Evolutionary conservation across 2,888 invertebrate genomes (phyloP).

Genomic region (Drosophila borborema): DNA sequence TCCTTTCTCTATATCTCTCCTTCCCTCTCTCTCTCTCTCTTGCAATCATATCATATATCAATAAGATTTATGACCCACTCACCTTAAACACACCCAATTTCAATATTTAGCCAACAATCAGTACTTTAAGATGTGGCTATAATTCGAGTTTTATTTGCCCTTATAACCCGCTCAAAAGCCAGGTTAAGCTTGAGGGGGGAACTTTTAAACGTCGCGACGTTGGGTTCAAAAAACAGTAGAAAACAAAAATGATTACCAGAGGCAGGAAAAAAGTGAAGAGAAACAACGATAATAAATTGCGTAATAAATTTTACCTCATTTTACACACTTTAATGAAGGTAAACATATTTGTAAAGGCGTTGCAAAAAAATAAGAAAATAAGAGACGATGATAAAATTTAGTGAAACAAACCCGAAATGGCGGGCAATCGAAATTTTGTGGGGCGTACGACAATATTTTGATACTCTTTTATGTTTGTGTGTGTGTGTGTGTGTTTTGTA

Average conservation of each 20-base stretch:
- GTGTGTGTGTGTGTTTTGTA: slow-evolving; percentile 11
- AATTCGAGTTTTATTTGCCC: slow-evolving; percentile 21
- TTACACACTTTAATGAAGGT: slow-evolving; percentile 43
- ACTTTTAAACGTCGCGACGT: slow-evolving; percentile 30
- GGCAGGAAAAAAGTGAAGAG: background rate
- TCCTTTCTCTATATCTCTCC: background rate
- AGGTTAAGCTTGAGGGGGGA: slow-evolving; percentile 1
- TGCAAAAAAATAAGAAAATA: slow-evolving; percentile 15
- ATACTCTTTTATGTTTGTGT: background rate
- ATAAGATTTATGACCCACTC: slow-evolving; percentile 35
- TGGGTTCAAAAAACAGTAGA: slow-evolving; percentile 19
- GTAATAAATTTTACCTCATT: slow-evolving; percentile 56
- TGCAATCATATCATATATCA: slow-evolving; percentile 1
- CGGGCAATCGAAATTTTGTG: slow-evolving; percentile 40
- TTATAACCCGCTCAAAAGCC: slow-evolving; percentile 11
- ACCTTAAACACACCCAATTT: slow-evolving; percentile 31
- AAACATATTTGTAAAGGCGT: slow-evolving; percentile 46
- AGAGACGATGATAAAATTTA: slow-evolving; percentile 23
- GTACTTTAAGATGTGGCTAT: slow-evolving; percentile 2
- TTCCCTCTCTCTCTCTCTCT: background rate
- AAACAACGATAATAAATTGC: slow-evolving; percentile 52
- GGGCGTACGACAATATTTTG: slow-evolving; percentile 34
- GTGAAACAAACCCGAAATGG: slow-evolving; percentile 28
- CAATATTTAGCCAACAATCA: slow-evolving; percentile 12
- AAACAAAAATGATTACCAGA: slow-evolving; percentile 23